A percentile compares a stretch with the other conserved stretches of the same genome.
Conservation (phyloP, 1,140 invertebrate species). For the Daktulosphaira vitifoliae region DNA sequence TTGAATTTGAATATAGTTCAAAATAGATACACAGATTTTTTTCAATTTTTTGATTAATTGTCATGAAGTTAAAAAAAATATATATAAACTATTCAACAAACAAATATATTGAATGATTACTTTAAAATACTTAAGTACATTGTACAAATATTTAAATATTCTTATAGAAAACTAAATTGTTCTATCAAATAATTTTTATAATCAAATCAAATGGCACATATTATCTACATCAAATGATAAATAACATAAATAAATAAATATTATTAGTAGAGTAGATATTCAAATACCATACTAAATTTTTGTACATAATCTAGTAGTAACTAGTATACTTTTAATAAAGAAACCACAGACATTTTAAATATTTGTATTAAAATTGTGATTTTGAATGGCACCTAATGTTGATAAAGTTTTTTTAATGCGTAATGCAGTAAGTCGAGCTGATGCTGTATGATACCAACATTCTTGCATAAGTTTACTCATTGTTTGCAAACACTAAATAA, state of each 20-base stretch:
- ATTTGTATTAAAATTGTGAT: constrained; percentile 37
- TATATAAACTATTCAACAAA: too few relatives aligned
- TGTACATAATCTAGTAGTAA: constrained; percentile 16
- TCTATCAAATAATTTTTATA: not conserved
- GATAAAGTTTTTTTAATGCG: constrained; percentile 87
- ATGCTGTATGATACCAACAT: constrained; percentile 90
- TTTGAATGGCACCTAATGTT: constrained; percentile 51
- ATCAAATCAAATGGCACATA: constrained; percentile 19
- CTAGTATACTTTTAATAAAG: too few relatives aligned
- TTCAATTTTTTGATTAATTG: too few relatives aligned
- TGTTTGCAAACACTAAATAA: constrained; percentile 64
- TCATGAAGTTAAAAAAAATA: too few relatives aligned
- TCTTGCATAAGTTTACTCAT: constrained; percentile 84
- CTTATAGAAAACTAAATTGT: too few relatives aligned
- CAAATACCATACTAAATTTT: not conserved
- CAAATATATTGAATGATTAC: too few relatives aligned
- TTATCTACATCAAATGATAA: not conserved
- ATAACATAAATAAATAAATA: too few relatives aligned
- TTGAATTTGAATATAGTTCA: too few relatives aligned
- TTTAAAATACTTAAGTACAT: too few relatives aligned
- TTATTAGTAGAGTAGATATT: constrained; percentile 2
- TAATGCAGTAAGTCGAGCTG: constrained; percentile 77
- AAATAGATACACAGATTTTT: too few relatives aligned
- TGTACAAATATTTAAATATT: too few relatives aligned
- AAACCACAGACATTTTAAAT: too few relatives aligned